These are phyloP conservation scores for Penaeus japonicus DNA, from an alignment of 1,140 invertebrate species.

Conservation along the genomic window DNA sequence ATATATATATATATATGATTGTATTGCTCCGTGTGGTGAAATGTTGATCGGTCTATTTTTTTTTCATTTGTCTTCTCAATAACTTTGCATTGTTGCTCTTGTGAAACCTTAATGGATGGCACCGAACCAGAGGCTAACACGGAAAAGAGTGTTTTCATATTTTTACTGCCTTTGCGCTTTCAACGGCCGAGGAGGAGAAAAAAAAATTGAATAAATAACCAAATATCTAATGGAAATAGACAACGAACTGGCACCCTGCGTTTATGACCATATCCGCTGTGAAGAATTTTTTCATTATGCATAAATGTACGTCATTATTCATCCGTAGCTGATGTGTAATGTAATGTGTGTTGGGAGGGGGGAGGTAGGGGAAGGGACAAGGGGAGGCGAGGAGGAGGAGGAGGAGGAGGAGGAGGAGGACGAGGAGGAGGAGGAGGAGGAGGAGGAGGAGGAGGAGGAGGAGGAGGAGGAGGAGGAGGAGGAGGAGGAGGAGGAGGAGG, in stretches of 20 bases:
- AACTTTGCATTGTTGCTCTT: too few species aligned
- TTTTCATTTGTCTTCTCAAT: too few species aligned
- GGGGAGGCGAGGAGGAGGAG: background rate
- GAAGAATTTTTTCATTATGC: conserved; percentile 57
- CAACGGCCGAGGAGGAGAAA: background rate
- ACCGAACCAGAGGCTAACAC: background rate
- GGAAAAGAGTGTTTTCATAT: background rate
- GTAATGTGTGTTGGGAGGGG: conserved; percentile 43
- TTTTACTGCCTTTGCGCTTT: background rate
- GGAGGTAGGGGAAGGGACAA: background rate
- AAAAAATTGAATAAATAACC: conserved; percentile 46
- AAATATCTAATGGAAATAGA: conserved; percentile 43
- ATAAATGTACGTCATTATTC: conserved; percentile 56
- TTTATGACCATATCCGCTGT: conserved; percentile 55
- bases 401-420: background rate
- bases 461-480: background rate
- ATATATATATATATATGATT: too few species aligned
- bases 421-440: too few species aligned
- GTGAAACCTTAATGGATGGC: too few species aligned
- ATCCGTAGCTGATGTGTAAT: conserved; percentile 53
- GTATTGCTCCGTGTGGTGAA: too few species aligned
- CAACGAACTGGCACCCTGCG: conserved; percentile 45
- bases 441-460: too few species aligned
- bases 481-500: background rate
- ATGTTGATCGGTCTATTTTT: too few species aligned